A percentile compares a stretch with the other conserved stretches of the same genome.
These are phyloP conservation scores for Palaemon carinicauda DNA, from an alignment of 1,140 invertebrate species.

Conservation along the genomic window DNA sequence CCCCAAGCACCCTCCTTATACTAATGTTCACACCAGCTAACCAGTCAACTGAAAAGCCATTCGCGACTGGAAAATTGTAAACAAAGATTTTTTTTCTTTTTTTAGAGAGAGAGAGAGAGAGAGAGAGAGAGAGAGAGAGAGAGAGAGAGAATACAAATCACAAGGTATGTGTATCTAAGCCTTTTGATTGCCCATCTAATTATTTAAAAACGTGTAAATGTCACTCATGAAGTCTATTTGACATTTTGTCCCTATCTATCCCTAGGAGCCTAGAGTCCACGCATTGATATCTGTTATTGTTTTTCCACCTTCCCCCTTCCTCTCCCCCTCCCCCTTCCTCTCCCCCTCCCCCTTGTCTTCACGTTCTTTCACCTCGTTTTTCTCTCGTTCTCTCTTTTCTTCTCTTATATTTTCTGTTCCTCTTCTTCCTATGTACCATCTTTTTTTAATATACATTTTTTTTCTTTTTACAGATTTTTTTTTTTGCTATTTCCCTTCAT, in stretches of 20 bases:
- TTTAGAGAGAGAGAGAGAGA: too few relatives aligned
- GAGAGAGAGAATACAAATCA: too few relatives aligned
- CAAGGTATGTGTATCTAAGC: too few relatives aligned
- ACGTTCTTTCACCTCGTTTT: not conserved
- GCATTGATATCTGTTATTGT: not conserved
- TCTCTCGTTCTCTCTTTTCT: not conserved
- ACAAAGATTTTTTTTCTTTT: not conserved
- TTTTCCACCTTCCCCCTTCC: not conserved
- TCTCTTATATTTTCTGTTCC: not conserved
- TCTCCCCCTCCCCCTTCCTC: not conserved
- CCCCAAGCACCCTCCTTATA: not conserved
- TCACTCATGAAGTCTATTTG: too few relatives aligned
- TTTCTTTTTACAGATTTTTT: not conserved
- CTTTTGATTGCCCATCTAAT: too few relatives aligned
- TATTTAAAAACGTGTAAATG: too few relatives aligned
- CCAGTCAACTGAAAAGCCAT: constrained; percentile 2
- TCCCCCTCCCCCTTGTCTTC: not conserved
- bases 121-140: too few relatives aligned
- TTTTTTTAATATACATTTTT: not conserved
- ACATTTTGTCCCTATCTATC: too few relatives aligned
- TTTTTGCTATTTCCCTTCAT: too few relatives aligned
- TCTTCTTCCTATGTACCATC: not conserved
- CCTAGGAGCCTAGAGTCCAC: too few relatives aligned
- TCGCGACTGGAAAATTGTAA: not conserved
- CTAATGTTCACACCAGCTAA: not conserved